These are phyloP conservation scores for Sapajus apella DNA, from an alignment of 2,113 vertebrate species.

Conservation along the genomic window DNA sequence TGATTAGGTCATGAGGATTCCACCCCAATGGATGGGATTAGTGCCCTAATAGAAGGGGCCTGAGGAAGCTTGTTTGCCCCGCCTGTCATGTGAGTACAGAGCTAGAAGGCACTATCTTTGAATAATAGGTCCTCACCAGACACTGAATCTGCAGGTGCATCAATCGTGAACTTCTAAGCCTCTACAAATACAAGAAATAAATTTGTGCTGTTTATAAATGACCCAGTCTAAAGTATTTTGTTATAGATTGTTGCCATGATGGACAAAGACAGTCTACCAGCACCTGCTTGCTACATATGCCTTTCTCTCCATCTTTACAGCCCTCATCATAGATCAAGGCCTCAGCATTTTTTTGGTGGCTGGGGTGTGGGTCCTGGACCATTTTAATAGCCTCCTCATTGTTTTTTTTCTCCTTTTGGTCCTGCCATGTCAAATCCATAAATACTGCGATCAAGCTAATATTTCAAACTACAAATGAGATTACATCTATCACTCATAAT, in stretches of 20 bases:
- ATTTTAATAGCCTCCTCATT: neutral
- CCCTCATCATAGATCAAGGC: neutral
- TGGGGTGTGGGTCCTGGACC: accelerated
- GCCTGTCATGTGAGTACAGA: neutral
- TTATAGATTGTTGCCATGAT: neutral
- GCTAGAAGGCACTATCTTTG: neutral
- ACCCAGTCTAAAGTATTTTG: neutral
- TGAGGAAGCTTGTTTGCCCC: too few species aligned
- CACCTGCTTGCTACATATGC: neutral
- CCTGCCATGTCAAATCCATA: neutral
- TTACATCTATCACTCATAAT: neutral
- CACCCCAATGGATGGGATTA: too few species aligned
- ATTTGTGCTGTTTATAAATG: neutral
- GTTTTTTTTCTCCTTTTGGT: neutral
- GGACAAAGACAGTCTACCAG: neutral
- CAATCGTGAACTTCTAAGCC: neutral
- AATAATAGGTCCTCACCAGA: neutral
- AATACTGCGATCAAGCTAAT: neutral
- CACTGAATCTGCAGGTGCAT: neutral
- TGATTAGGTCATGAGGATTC: neutral
- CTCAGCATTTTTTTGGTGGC: neutral
- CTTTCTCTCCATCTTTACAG: neutral
- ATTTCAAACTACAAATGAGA: neutral
- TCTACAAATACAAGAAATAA: neutral
- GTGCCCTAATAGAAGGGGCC: neutral